Base-by-base conservation (phyloP, 2,888 invertebrate genomes). In the Lochmaea crataegi region DNA sequence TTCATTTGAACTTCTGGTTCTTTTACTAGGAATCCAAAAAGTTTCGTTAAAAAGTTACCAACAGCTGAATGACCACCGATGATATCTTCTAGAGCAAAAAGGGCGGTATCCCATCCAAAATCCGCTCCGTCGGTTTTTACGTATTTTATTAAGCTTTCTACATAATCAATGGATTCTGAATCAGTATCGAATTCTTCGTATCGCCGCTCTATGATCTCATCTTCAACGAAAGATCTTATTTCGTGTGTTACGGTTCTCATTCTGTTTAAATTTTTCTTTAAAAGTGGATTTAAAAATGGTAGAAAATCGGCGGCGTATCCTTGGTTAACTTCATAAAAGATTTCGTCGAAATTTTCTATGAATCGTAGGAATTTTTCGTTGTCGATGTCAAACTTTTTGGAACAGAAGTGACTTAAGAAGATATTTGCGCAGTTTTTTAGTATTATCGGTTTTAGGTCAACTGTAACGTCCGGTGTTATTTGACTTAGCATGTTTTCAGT, bases 251-350 rank as follows among this genome's bases (percentile, higher is more conserved):
- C 87, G 11, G 84, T 81, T 6, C 86, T 86, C 84, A 91, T 88
- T 45, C 87, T 85, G 1, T 86, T 83, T 79, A 91, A 84, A 75
- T 90, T 89, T 2, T 86, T 82, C 9, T 82, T 80, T 77, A 90
- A 90, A 1, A 91, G 83, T 0, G 90, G 90, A 81, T 89, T 84
- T n/a, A 92, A 80, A 80, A 90, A 89, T 0, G 92, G 92, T 65
- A 92, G 84, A 77, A 92, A 92, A 80, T 92, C 92, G 0, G 91
- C 90, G 0, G 90, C 90, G 82, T 91, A 91, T 1, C 92, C 92
- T 83, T 91, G 91, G 83, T 92, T 92, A 9, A 92, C 90, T 82
- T 92, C 92, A 84, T 88, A 91, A 83, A 92, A 92, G 61, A 92
- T 89, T 53, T 88, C 88, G 81, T 92, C 92, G 80, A 91, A 92